Evolutionary conservation across 2,113 vertebrate genomes (phyloP).

Genomic region (Lophura nycthemera): DNA sequence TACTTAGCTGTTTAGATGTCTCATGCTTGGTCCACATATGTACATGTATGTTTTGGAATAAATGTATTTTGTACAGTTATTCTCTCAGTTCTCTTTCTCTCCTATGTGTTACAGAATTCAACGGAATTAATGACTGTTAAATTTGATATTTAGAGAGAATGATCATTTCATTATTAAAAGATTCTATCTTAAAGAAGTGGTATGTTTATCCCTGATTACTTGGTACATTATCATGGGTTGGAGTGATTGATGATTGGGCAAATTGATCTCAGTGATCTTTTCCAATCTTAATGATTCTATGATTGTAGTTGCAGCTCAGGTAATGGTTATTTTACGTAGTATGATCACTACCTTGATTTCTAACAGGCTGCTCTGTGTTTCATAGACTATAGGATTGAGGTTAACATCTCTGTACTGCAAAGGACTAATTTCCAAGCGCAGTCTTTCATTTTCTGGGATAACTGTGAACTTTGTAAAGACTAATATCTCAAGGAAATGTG

Average conservation of each 20-base stretch:
- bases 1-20: not conserved
- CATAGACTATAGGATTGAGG: accelerated
- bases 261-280: no score
- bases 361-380: not conserved
- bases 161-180: not conserved
- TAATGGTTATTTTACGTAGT: not conserved
- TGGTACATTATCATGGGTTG: accelerated
- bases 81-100: not conserved
- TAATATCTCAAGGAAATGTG: not conserved
- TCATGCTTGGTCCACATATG: accelerated
- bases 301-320: not conserved
- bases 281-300: no score
- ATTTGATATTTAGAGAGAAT: not conserved
- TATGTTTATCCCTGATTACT: not conserved
- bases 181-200: not conserved
- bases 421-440: not conserved
- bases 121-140: not conserved
- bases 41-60: not conserved
- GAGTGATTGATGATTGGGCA: no score
- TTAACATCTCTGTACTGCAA: not conserved
- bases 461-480: not conserved
- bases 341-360: not conserved
- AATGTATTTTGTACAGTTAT: accelerated
- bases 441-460: not conserved
- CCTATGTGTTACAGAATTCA: accelerated